Evolutionary conservation across 2,797 vertebrate species (phyloP), one percentile per base, ranked within the genome.

Genomic region (Danio tinwini): DNA sequence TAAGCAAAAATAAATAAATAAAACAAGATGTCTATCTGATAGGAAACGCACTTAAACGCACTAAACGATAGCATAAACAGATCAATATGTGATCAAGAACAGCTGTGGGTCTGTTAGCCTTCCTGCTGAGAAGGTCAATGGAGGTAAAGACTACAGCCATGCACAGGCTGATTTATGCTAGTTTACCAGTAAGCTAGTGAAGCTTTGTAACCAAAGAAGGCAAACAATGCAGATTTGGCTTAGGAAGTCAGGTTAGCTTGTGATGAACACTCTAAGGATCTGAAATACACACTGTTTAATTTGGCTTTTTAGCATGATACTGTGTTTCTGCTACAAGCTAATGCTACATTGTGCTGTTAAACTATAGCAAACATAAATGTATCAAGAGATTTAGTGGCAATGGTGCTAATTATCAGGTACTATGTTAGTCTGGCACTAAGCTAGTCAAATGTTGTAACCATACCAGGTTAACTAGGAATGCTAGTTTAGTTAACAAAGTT

Each of bases 71-170:
- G 78, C 59, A 21, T 65, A 62, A 80, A 74, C 69, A 65, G 82
- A 83, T 83, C 82, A 83, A 83, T 82, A 83, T 16, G 9, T 40
- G 69, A 80, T 83, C 73, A 64, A 62, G 29, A 40, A 83, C 69
- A 69, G 49, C 49, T 76, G 73, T 80, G 53, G 45, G 45, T 63
- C 47, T 52, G 7, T 40, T 53, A 44, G 29, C 16, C 42, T 56
- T 44, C 55, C 55, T 42, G 52, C 16, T 10, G 45, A 75, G 63
- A 16, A 58, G 55, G 67, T 81, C 21, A 52, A 13, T 69, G 21
- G 59, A 61, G 73, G 58, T 10, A 55, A 55, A 29, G 17, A 71
- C 58, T 78, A 6, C 19, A 73, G 37, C 7, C n/a, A 19, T 5
- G 16, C 37, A 14, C 7, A 52, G 49, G 29, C 7, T 39, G 37